Evolutionary conservation across 2,888 invertebrate species (phyloP).

Genomic region (Laspeyria flexula): DNA sequence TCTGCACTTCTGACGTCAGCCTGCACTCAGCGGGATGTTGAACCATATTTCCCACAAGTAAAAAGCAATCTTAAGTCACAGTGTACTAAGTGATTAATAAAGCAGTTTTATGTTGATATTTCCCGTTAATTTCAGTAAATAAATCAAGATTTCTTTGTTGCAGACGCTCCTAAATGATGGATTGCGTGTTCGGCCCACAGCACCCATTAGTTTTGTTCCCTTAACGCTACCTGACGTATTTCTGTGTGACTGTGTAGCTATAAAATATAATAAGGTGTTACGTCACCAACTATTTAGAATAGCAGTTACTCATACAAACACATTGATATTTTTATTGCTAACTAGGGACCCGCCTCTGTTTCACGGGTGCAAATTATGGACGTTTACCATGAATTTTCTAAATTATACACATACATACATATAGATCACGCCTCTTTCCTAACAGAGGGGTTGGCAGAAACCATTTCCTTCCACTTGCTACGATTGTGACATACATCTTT

Average conservation of each 20-base stretch:
- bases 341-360: too few species aligned
- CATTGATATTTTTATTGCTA: neutral
- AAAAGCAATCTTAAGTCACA: conserved; percentile 18
- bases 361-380: too few species aligned
- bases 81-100: conserved; percentile 29
- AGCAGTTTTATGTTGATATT: conserved; percentile 31
- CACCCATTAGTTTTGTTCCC: conserved; percentile 42
- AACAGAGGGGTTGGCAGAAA: too few species aligned
- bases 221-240: conserved; percentile 8
- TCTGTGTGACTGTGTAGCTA: neutral
- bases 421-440: too few species aligned
- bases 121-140: conserved; percentile 39
- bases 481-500: too few species aligned
- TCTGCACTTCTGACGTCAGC: too few species aligned
- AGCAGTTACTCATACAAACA: neutral
- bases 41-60: neutral
- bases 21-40: too few species aligned
- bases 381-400: too few species aligned
- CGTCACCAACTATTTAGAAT: conserved; percentile 10
- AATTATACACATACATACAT: too few species aligned
- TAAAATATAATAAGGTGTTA: conserved; percentile 7
- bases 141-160: conserved; percentile 51
- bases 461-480: too few species aligned
- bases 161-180: conserved; percentile 51
- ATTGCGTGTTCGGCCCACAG: conserved; percentile 49